Evolutionary conservation across 2,797 vertebrate species (phyloP).

Genomic region (Diglossa cyanea): DNA sequence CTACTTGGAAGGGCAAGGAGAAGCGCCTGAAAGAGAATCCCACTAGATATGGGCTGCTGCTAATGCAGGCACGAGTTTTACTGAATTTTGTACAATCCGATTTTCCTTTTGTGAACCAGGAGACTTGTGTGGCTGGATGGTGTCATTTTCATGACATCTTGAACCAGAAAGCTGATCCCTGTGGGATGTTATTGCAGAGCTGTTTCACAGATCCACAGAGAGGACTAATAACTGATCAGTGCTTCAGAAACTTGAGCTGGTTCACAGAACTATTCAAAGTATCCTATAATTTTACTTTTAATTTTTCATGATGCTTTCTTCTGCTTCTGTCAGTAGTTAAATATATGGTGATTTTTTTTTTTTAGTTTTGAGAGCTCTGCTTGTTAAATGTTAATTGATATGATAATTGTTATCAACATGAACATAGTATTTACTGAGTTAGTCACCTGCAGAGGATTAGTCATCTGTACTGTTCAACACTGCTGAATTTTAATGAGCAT

Average conservation of each 20-base stretch:
- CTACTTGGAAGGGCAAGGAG: neutral
- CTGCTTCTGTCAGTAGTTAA: neutral
- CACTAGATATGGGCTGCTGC: neutral
- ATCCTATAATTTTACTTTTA: neutral
- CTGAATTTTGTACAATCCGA: neutral
- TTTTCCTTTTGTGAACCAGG: neutral
- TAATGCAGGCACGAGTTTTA: neutral
- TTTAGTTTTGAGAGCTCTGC: slow-evolving; percentile 12
- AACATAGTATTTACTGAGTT: slow-evolving; percentile 34
- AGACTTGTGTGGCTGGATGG: neutral
- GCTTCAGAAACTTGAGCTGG: neutral
- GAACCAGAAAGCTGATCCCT: neutral
- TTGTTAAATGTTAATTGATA: slow-evolving; percentile 51
- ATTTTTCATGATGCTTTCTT: neutral
- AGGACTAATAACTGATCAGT: neutral
- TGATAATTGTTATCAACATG: slow-evolving; percentile 15
- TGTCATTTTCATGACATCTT: neutral
- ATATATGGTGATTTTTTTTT: neutral
- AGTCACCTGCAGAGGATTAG: slow-evolving; percentile 42
- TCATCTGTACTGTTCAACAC: neutral
- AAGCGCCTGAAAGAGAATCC: neutral
- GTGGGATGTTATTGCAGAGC: neutral
- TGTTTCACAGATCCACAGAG: neutral
- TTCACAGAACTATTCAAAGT: neutral
- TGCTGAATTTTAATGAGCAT: slow-evolving; percentile 15